A percentile compares a stretch with the other conserved stretches of the same genome.
These are phyloP conservation scores for Leptura quadrifasciata DNA, from an alignment of 2,888 invertebrate genomes.

Conservation along the genomic window DNA sequence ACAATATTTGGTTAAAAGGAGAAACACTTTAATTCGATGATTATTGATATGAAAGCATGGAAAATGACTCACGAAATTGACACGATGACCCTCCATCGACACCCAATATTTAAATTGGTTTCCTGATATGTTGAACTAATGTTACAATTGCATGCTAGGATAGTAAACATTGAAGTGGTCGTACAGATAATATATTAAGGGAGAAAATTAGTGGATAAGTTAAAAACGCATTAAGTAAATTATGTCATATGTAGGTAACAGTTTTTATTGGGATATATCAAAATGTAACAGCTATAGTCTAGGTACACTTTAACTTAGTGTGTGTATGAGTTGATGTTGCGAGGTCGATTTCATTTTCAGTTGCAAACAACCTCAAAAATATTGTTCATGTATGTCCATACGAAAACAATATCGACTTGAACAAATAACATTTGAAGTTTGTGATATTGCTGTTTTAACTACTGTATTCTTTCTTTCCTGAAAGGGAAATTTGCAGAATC, in stretches of 20 bases:
- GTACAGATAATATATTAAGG: conserved; percentile 35
- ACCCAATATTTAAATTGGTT: conserved; percentile 31
- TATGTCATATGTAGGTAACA: background rate
- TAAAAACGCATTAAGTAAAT: conserved; percentile 34
- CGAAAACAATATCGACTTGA: too few relatives aligned
- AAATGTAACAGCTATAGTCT: too few relatives aligned
- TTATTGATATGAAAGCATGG: conserved; percentile 7
- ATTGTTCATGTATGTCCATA: too few relatives aligned
- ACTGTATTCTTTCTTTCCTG: too few relatives aligned
- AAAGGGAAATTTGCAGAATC: too few relatives aligned
- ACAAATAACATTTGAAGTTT: too few relatives aligned
- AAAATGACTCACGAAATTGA: conserved; percentile 32
- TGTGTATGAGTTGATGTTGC: too few relatives aligned
- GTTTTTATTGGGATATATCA: background rate
- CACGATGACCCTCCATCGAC: conserved; percentile 37
- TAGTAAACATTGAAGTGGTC: conserved; percentile 22
- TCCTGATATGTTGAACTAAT: conserved; percentile 28
- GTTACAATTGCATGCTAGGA: conserved; percentile 20
- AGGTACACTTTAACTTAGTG: too few relatives aligned
- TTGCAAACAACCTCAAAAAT: too few relatives aligned
- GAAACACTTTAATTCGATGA: conserved; percentile 8
- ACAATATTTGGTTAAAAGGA: background rate
- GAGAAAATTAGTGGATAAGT: conserved; percentile 27
- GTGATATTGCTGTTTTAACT: too few relatives aligned
- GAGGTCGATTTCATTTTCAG: too few relatives aligned